Percentiles rank a stretch among this genome's conserved stretches.
Evolutionary conservation across 2,797 vertebrate species (phyloP).

Genomic region (Silurus aristotelis): DNA sequence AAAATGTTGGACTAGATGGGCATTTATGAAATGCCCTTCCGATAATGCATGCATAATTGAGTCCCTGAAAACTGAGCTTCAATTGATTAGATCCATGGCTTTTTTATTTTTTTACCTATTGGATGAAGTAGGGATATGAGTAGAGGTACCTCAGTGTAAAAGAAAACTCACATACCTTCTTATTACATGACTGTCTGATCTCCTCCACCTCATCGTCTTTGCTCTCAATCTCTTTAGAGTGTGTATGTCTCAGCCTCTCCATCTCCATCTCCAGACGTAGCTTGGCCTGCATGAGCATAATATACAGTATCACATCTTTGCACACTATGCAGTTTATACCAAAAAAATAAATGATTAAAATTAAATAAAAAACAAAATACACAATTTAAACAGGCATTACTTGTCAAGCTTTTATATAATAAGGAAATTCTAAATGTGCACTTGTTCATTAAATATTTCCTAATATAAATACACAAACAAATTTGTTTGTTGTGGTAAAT

Average conservation of each 20-base stretch:
- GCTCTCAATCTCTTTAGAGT: slow-evolving; percentile 92
- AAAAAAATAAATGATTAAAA: slow-evolving; percentile 13
- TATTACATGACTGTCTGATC: slow-evolving; percentile 92
- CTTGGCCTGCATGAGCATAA: slow-evolving; percentile 77
- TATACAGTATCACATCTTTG: slow-evolving; percentile 20
- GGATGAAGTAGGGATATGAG: neutral
- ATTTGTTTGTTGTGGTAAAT: slow-evolving; percentile 16
- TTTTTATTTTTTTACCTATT: neutral
- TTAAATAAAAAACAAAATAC: too few species aligned
- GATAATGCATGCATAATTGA: neutral
- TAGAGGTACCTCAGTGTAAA: neutral
- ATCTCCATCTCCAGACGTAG: slow-evolving; percentile 97
- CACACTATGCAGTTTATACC: neutral
- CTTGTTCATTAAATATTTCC: neutral
- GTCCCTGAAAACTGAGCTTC: neutral
- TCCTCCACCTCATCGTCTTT: slow-evolving; percentile 97
- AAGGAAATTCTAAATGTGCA: neutral
- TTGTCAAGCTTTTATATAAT: neutral
- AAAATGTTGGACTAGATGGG: neutral
- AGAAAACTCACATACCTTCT: slow-evolving; percentile 81
- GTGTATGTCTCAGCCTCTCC: slow-evolving; percentile 92
- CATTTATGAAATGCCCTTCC: neutral
- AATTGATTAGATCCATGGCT: neutral
- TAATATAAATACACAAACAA: slow-evolving; percentile 32
- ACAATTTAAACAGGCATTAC: slow-evolving; percentile 7